A percentile compares a stretch with the other conserved stretches of the same genome.
These are phyloP conservation scores for Dromococcyx pavoninus DNA, from an alignment of 2,797 vertebrate species.

Conservation along the genomic window DNA sequence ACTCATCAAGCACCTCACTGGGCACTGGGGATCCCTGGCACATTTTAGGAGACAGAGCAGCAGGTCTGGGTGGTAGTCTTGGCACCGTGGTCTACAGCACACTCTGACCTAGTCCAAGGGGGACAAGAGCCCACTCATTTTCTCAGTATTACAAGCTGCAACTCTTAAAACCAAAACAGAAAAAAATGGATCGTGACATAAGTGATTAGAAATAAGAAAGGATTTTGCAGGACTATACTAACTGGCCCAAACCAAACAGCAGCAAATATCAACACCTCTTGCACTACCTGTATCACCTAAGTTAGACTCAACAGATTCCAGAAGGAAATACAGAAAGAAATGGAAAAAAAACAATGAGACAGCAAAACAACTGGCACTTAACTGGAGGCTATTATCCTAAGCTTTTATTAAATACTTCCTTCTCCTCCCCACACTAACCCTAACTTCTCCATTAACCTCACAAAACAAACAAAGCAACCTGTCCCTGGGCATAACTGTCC, in stretches of 20 bases:
- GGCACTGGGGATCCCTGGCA: background rate
- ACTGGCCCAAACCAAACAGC: background rate
- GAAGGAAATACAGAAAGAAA: background rate
- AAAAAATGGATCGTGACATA: fast-evolving
- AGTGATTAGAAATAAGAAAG: background rate
- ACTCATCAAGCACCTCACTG: background rate
- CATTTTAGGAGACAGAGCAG: background rate
- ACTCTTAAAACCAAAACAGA: background rate
- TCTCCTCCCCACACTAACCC: background rate
- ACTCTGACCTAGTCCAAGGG: fast-evolving
- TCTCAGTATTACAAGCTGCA: background rate
- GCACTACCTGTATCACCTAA: background rate
- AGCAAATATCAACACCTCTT: background rate
- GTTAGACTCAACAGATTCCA: background rate
- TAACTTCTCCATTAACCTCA: background rate
- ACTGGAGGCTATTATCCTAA: background rate
- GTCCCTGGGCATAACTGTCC: background rate
- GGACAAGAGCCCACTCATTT: background rate
- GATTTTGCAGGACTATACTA: background rate
- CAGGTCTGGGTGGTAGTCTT: background rate
- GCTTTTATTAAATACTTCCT: background rate
- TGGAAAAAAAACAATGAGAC: background rate
- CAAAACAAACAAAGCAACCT: background rate
- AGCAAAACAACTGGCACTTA: background rate
- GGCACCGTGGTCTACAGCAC: fast-evolving